These are phyloP conservation scores for Macrochelys suwanniensis DNA, from an alignment of 2,797 vertebrate species.

Conservation along the genomic window DNA sequence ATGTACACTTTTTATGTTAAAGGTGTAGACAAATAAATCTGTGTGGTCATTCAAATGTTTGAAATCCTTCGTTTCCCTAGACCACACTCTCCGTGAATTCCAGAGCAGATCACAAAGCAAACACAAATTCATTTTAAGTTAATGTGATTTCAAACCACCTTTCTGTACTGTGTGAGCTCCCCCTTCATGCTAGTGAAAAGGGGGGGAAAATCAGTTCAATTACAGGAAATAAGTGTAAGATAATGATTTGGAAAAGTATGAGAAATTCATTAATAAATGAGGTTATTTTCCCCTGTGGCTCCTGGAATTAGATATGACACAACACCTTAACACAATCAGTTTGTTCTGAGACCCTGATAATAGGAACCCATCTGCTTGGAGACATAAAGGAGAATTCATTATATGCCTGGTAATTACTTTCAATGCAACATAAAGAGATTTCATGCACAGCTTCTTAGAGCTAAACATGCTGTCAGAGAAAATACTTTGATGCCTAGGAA, in stretches of 20 bases:
- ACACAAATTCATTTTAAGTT: slow-evolving; percentile 26
- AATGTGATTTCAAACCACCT: slow-evolving; percentile 2
- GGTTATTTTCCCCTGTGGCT: slow-evolving; percentile 72
- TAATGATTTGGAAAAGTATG: slow-evolving; percentile 21
- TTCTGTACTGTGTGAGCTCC: slow-evolving; percentile 45
- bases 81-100: not conserved
- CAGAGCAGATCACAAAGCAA: not conserved
- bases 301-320: slow-evolving; percentile 69
- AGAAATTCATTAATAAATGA: slow-evolving; percentile 63
- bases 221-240: slow-evolving; percentile 48
- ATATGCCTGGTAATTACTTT: slow-evolving; percentile 68
- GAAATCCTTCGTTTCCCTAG: not conserved
- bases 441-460: slow-evolving; percentile 50
- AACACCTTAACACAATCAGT: slow-evolving; percentile 68
- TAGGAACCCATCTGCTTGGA: slow-evolving; percentile 74
- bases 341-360: slow-evolving; percentile 68
- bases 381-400: slow-evolving; percentile 70
- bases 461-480: slow-evolving; percentile 51
- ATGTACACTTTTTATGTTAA: not conserved
- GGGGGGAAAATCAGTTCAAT: not conserved
- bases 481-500: slow-evolving; percentile 33
- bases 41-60: not conserved
- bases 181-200: slow-evolving; percentile 10
- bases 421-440: slow-evolving; percentile 60
- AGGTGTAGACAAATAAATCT: not conserved